A percentile compares a stretch with the other conserved stretches of the same genome.
Conservation (phyloP, 2,888 invertebrate species). For the Orthonevra nobilis region DNA sequence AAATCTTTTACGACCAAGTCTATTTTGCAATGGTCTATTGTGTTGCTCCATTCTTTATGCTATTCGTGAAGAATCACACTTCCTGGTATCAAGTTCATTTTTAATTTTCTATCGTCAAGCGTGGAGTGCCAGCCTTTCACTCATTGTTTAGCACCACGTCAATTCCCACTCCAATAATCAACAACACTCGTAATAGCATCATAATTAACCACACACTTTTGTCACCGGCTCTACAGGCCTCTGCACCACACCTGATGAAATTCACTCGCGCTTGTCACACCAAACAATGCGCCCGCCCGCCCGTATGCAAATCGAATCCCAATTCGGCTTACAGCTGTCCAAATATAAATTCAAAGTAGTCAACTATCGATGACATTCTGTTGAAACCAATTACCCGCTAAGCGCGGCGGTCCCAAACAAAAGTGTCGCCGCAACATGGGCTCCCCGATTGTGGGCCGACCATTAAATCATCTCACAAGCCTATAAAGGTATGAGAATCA, state of each 20-base stretch:
- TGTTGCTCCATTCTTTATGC: no score
- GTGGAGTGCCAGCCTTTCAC: constrained; percentile 26
- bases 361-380: constrained; percentile 64
- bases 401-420: constrained; percentile 46
- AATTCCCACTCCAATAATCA: constrained; percentile 39
- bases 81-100: no score
- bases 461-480: constrained; percentile 57
- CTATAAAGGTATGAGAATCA: constrained; percentile 24
- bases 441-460: constrained; percentile 51
- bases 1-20: no score
- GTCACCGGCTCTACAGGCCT: constrained; percentile 41
- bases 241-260: constrained; percentile 41
- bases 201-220: constrained; percentile 43
- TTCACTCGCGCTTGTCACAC: constrained; percentile 53
- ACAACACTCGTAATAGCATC: constrained; percentile 46
- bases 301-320: constrained; percentile 51
- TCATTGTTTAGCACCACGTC: constrained; percentile 35
- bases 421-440: constrained; percentile 44
- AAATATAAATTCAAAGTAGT: constrained; percentile 51
- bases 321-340: constrained; percentile 15
- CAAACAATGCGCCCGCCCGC: constrained; percentile 39
- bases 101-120: not conserved
- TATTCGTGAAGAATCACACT: no score
- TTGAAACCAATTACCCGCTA: constrained; percentile 64
- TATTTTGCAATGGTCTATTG: no score